Percentiles rank a stretch among this genome's conserved stretches.
Conservation (phyloP, 2,888 invertebrate genomes). For the Dysmachus trigonus region DNA sequence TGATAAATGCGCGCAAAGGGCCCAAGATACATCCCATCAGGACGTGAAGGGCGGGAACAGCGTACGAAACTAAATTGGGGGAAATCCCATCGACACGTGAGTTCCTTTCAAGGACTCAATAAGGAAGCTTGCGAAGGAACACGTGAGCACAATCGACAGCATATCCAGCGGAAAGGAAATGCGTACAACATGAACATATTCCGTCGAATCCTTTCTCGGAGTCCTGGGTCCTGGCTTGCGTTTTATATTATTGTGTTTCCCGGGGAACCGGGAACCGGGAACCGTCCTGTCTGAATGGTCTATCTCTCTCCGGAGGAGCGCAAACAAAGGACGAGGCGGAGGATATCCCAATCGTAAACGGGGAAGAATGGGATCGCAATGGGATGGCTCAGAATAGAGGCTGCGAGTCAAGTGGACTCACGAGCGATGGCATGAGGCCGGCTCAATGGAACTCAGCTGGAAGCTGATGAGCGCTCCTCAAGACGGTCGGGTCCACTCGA, state of each 20-base stretch:
- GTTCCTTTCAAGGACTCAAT: conserved; percentile 51
- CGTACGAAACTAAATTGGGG: conserved; percentile 2
- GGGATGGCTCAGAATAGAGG: background rate
- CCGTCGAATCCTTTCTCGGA: background rate
- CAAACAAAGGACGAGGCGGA: background rate
- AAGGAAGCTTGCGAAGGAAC: conserved; percentile 52
- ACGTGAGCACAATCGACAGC: conserved; percentile 53
- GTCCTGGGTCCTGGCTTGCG: background rate
- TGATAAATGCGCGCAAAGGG: background rate
- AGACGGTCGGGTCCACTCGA: conserved; percentile 9
- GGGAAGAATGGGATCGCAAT: conserved; percentile 7
- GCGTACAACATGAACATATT: conserved; percentile 36
- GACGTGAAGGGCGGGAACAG: background rate
- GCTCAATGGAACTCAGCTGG: conserved; percentile 37
- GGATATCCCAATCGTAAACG: conserved; percentile 19
- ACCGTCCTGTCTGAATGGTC: background rate
- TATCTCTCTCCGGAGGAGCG: background rate
- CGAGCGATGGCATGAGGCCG: conserved; percentile 19
- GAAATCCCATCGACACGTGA: conserved; percentile 50
- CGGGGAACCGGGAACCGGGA: background rate
- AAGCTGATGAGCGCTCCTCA: conserved; percentile 32
- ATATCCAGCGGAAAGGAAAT: conserved; percentile 51
- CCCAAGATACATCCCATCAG: background rate
- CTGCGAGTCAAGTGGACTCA: conserved; percentile 27
- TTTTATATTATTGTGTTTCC: conserved; percentile 8